phyloP scores from a whole-genome alignment of 2,113 vertebrate genomes.

The Pogonocichla stellata region DNA sequence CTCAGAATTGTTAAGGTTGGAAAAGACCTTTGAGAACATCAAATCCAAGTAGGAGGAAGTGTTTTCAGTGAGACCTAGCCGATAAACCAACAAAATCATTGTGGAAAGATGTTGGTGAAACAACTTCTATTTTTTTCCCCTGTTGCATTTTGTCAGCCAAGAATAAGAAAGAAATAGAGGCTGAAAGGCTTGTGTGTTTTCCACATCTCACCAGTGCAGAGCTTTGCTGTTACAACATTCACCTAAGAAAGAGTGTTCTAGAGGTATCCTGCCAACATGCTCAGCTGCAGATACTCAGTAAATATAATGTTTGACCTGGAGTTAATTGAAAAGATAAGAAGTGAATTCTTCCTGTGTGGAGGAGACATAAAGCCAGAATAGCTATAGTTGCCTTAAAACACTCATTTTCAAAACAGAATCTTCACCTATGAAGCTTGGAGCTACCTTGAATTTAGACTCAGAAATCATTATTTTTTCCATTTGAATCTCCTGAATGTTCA shows the following conservation, averaged over 20 bases:
- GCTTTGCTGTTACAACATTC: background rate
- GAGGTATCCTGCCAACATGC: background rate
- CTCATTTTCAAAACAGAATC: background rate
- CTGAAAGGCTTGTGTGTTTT: background rate
- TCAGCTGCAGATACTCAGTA: background rate
- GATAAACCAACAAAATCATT: background rate
- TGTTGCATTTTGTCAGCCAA: background rate
- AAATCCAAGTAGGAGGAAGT: background rate
- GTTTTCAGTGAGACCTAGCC: background rate
- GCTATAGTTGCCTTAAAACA: background rate
- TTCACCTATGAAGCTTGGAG: background rate
- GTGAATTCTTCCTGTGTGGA: background rate
- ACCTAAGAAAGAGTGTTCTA: background rate
- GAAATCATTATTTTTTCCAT: background rate
- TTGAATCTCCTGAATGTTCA: background rate
- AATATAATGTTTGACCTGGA: background rate
- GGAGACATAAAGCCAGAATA: background rate
- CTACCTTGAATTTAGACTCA: background rate
- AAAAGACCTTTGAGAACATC: background rate
- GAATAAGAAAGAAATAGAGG: background rate
- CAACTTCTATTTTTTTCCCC: background rate
- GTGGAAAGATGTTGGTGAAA: background rate
- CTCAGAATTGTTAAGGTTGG: background rate
- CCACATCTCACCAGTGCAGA: background rate
- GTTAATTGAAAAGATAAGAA: background rate